Evolutionary conservation across 2,888 invertebrate species (phyloP), one percentile per base, ranked within the genome.

Genomic region (Agrochola circellaris): DNA sequence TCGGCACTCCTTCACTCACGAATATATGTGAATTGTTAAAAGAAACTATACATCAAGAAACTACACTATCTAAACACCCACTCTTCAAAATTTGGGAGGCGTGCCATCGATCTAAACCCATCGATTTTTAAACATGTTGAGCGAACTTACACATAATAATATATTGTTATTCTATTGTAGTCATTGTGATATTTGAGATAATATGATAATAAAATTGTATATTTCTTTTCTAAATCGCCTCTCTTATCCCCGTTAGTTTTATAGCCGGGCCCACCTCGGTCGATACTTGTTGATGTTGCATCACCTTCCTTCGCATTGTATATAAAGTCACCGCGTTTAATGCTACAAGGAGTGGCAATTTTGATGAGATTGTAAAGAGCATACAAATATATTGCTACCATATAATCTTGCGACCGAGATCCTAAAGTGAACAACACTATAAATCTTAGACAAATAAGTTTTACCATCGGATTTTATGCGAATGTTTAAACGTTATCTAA

Each of bases 121-220:
- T 87, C 85, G 77, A 81, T 84, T 82, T 87, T 87, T 83, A 82
- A 86, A 80, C 80, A 82, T 71, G 74, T 75, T 79, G 77, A 88
- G 77, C 78, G 83, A 82, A 83, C 83, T 84, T 81, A 77, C 89
- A 83, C 84, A 70, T 84, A 80, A 88, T 84, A 88, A 82, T 84
- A 86, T 77, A 89, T 84, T 86, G 80, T 84, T 82, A 84, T 84
- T 72, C 73, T 68, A 77, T 86, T 87, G 81, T 86, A 79, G 84
- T 67, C 73, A 76, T 84, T 87, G 82, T 85, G 66, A 79, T 87
- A 80, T 83, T 82, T 68, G 86, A 88, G 89, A 88, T 88, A 87
- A 89, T 87, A 86, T 75, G 73, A 75, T 74, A 86, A 84, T 87
- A 89, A 87, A 84, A 86, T 68, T 66, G 72, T 87, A 58, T 87